phyloP scores from a whole-genome alignment of 2,888 invertebrate genomes.

The Kuschelorhynchus macadamiae region DNA sequence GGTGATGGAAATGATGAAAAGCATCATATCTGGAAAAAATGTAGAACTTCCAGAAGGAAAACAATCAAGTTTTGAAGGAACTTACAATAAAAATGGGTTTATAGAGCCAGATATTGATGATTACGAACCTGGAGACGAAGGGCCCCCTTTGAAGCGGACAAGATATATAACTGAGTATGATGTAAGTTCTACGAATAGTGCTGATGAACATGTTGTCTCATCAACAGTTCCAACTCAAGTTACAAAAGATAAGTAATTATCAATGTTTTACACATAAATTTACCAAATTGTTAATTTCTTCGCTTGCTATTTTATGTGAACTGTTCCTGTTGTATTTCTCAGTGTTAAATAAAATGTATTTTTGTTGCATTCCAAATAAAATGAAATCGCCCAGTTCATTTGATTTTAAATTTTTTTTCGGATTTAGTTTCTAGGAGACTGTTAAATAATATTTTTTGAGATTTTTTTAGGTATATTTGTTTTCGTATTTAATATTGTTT shows the following conservation, averaged over 20 bases:
- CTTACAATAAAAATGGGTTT: constrained; percentile 57
- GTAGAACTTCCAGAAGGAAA: constrained; percentile 49
- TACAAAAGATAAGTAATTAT: constrained; percentile 39
- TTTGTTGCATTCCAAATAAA: constrained; percentile 48
- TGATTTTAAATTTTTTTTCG: constrained; percentile 15
- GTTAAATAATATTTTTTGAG: constrained; percentile 38
- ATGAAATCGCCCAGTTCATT: constrained; percentile 24
- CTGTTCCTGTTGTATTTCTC: constrained; percentile 47
- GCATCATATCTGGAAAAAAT: constrained; percentile 54
- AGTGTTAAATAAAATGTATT: constrained; percentile 36
- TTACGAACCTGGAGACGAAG: constrained; percentile 52
- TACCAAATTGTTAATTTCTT: constrained; percentile 16
- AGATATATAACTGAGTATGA: constrained; percentile 40
- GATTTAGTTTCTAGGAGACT: constrained; percentile 36
- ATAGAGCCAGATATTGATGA: constrained; percentile 63
- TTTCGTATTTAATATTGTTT: not conserved
- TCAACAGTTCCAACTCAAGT: constrained; percentile 35
- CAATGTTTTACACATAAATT: not conserved
- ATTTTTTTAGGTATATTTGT: constrained; percentile 14
- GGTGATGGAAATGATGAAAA: constrained; percentile 55
- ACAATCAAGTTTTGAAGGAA: constrained; percentile 55
- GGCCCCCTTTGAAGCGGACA: constrained; percentile 55
- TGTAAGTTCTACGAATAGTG: constrained; percentile 13
- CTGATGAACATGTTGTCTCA: constrained; percentile 30
- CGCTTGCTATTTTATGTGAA: constrained; percentile 39